Evolutionary conservation across 1,140 invertebrate species (phyloP).

Genomic region (Meloidogyne floridensis): DNA sequence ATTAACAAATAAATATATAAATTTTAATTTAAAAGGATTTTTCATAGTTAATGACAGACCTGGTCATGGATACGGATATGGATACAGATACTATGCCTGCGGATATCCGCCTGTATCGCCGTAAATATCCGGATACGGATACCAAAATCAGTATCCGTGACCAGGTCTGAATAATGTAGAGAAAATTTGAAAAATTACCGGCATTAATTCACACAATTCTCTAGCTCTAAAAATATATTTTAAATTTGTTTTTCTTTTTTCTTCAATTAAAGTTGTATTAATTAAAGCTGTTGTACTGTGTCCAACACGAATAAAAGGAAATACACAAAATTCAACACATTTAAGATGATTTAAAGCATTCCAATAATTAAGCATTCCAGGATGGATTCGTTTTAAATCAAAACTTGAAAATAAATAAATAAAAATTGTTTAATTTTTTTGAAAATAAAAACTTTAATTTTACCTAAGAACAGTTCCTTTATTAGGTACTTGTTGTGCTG

Average conservation of each 20-base stretch:
- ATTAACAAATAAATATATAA: no score
- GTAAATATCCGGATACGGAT: no score
- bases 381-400: conserved; percentile 26
- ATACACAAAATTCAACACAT: conserved; percentile 32
- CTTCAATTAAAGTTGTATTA: background rate
- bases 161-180: no score
- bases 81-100: no score
- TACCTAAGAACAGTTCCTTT: conserved; percentile 22
- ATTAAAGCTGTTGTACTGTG: background rate
- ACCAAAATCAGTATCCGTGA: no score
- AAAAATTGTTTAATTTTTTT: conserved; percentile 1
- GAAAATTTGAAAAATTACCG: background rate
- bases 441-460: background rate
- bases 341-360: conserved; percentile 24
- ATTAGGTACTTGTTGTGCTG: conserved; percentile 24
- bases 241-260: background rate
- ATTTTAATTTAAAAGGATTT: no score
- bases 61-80: no score
- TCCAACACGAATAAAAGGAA: conserved; percentile 35
- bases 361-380: conserved; percentile 7
- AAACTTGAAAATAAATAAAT: background rate
- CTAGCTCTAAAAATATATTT: conserved; percentile 23
- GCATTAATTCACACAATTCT: conserved; percentile 28
- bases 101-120: no score
- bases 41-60: no score